Base-by-base conservation (phyloP, 2,797 vertebrate genomes). In the Silurus aristotelis region DNA sequence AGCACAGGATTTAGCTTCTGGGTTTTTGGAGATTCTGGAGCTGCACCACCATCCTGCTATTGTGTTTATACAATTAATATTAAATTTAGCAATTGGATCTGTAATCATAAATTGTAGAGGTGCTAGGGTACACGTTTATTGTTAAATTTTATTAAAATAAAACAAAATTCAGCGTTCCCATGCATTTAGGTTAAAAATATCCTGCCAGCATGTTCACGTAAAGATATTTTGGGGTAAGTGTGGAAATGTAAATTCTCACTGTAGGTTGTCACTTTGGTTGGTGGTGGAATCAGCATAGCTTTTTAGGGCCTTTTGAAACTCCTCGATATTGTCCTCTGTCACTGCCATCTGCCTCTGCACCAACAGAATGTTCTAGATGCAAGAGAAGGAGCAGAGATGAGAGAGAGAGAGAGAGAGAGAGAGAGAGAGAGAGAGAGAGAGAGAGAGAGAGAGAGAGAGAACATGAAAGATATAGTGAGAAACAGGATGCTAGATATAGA, bases 311-410 rank as follows among this genome's bases (percentile, higher is more conserved):
- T 94, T 95, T 83, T 90, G 95, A 87, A 99, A 98, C 87, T 96
- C 93, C 87, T 96, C 96, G 17, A 96, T 80, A 89, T 95, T 87
- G 1, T 90, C 93, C 14, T 95, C 94, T 0, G 91, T 92, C 93
- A 98, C 97, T 0, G 93, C 94, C 92, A 99, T 95, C 94, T 98
- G 96, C 91, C 97, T 96, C 94, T 99, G 98, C 9, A 96, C 96
- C 92, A 99, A 95, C 87, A 99, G 95, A 92, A 99, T 97, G 92
- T 97, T 96, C 98, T 99, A 80, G 67, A 88, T 55, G 75, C 82
- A 66, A 71, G 15, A 68, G 66, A 83, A 43, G 25, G 63, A 84
- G 27, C 58, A 27, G 46, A 22, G 43, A 60, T n/a, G 20, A 67
- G 5, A 48, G 25, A 84, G 19, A 60, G 25, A 67, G 25, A 12